Percentiles rank a stretch among this genome's conserved stretches.
Conservation (phyloP, 2,113 vertebrate species). For the Poeciliopsis occidentalis region DNA sequence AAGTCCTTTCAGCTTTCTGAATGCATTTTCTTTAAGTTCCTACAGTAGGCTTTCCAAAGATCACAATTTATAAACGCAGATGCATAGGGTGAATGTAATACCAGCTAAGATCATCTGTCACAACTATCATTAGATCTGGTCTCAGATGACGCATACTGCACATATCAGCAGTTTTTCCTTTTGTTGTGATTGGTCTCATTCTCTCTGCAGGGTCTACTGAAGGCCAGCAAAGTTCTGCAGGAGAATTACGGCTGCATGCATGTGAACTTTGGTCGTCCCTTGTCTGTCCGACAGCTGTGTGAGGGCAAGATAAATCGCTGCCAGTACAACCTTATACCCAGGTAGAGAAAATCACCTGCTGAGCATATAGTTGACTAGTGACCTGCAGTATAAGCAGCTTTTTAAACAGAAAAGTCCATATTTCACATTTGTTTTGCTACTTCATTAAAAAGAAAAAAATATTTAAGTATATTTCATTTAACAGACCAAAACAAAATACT, state of each 20-base stretch:
- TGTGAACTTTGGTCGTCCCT: slow-evolving; percentile 86
- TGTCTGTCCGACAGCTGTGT: slow-evolving; percentile 89
- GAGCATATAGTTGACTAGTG: background rate
- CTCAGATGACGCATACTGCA: background rate
- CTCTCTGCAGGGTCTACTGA: slow-evolving; percentile 86
- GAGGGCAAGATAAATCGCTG: slow-evolving; percentile 82
- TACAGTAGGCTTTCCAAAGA: background rate
- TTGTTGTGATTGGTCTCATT: background rate
- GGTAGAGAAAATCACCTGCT: slow-evolving; percentile 73
- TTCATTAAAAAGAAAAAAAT: too few species aligned
- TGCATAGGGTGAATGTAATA: background rate
- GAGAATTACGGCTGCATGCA: slow-evolving; percentile 92
- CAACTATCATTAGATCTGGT: background rate
- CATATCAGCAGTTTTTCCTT: background rate
- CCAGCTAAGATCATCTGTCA: background rate
- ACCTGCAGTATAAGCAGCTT: background rate
- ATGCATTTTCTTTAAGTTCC: too few species aligned
- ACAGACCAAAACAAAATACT: too few species aligned
- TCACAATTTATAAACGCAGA: background rate
- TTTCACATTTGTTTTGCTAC: too few species aligned
- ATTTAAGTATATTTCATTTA: too few species aligned
- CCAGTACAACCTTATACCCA: slow-evolving; percentile 89
- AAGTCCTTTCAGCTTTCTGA: too few species aligned
- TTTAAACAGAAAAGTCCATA: background rate
- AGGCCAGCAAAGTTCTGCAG: slow-evolving; percentile 88